These are phyloP conservation scores for Eulemur albifrons DNA, from an alignment of 2,797 vertebrate species.

Conservation along the genomic window DNA sequence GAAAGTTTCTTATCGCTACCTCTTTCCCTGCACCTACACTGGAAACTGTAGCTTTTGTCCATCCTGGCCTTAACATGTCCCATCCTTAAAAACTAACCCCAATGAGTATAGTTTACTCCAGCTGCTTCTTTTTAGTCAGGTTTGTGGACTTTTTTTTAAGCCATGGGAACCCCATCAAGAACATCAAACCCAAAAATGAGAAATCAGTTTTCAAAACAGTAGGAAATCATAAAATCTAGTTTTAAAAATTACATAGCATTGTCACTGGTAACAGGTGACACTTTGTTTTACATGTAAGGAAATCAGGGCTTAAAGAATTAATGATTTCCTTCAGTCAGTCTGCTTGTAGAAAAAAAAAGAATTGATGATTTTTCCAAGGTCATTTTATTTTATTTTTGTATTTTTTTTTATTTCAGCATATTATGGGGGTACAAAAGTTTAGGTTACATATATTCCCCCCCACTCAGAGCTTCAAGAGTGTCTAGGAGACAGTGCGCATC, in stretches of 20 bases:
- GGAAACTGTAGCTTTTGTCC: neutral
- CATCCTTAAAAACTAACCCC: slow-evolving; percentile 12
- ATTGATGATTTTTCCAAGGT: neutral
- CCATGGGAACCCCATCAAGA: neutral
- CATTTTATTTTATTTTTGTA: neutral
- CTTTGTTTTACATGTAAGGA: slow-evolving; percentile 37
- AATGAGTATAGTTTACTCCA: neutral
- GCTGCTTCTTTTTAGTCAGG: neutral
- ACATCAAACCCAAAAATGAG: neutral
- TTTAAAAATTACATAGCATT: neutral
- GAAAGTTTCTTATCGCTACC: neutral
- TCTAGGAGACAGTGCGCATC: no score
- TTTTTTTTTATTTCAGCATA: neutral
- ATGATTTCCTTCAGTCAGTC: neutral
- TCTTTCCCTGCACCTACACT: neutral
- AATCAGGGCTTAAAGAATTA: slow-evolving; percentile 24
- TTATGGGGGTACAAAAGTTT: no score
- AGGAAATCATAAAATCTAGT: slow-evolving; percentile 34
- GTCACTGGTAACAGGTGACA: neutral
- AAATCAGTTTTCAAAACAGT: neutral
- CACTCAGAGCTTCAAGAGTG: no score
- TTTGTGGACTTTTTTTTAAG: neutral
- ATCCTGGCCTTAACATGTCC: neutral
- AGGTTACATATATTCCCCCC: no score
- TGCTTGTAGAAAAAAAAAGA: no score